Percentiles rank a stretch among this genome's conserved stretches.
Evolutionary conservation across 1,140 invertebrate species (phyloP).

Genomic region (Eurosta solidaginis): DNA sequence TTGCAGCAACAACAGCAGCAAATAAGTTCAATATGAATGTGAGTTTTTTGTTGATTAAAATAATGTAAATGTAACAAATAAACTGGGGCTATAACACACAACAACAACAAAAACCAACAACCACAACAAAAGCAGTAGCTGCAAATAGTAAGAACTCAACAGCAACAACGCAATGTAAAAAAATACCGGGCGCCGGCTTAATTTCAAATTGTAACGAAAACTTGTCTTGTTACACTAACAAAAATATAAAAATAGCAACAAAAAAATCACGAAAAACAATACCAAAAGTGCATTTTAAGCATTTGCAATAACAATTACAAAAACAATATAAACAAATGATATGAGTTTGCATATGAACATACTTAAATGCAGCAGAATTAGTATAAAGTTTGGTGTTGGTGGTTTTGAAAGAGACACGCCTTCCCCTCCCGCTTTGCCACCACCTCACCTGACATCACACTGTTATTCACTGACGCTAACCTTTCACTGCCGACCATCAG

Average conservation of each 20-base stretch:
- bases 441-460: background rate
- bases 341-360: background rate
- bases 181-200: background rate
- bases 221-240: slow-evolving; percentile 7
- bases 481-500: slow-evolving; percentile 8
- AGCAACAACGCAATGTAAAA: background rate
- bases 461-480: background rate
- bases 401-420: slow-evolving; percentile 1
- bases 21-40: background rate
- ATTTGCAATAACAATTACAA: background rate
- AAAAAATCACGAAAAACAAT: background rate
- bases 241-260: background rate
- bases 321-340: no score
- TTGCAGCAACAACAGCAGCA: background rate
- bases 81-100: no score
- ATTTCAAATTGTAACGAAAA: slow-evolving; percentile 25
- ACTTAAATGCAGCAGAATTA: background rate
- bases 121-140: background rate
- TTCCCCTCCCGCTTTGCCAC: background rate
- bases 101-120: background rate
- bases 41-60: no score
- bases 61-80: no score
- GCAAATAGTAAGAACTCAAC: background rate
- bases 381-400: slow-evolving; percentile 3
- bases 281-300: no score